These are phyloP conservation scores for Phoeniculus purpureus DNA, from an alignment of 2,797 vertebrate genomes.

Conservation along the genomic window DNA sequence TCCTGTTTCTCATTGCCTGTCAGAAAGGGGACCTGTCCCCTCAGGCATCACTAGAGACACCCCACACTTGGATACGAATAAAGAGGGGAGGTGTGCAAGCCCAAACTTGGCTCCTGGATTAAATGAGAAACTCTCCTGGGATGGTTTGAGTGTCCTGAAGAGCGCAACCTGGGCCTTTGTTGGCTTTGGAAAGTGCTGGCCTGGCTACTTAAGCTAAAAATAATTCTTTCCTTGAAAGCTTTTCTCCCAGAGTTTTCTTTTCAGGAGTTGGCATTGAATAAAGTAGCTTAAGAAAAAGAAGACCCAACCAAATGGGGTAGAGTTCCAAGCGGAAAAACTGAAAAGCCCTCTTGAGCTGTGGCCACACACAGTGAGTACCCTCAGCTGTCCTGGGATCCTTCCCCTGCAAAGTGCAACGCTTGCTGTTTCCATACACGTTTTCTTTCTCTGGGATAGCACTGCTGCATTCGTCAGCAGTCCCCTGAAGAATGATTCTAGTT, in stretches of 20 bases:
- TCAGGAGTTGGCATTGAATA: neutral
- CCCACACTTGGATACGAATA: neutral
- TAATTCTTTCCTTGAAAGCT: constrained; percentile 2
- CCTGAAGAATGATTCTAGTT: neutral
- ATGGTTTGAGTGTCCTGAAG: neutral
- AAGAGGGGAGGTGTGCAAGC: neutral
- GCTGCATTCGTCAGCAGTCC: neutral
- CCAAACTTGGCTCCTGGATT: constrained; percentile 13
- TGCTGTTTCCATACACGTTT: neutral
- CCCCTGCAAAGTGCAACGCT: neutral
- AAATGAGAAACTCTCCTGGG: neutral
- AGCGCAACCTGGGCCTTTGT: neutral
- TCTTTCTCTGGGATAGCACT: neutral
- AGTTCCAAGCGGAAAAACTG: neutral
- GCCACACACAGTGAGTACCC: neutral
- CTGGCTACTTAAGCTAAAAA: constrained; percentile 10
- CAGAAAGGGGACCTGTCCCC: constrained; percentile 8
- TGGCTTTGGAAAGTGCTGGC: neutral
- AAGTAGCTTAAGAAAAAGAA: neutral
- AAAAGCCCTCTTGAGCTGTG: neutral
- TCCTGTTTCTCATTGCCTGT: neutral
- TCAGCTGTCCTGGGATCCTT: neutral
- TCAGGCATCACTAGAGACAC: neutral
- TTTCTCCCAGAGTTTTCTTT: constrained; percentile 36
- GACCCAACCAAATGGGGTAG: neutral